phyloP scores from a whole-genome alignment of 2,113 vertebrate genomes.

The Malurus alboscapulatus region DNA sequence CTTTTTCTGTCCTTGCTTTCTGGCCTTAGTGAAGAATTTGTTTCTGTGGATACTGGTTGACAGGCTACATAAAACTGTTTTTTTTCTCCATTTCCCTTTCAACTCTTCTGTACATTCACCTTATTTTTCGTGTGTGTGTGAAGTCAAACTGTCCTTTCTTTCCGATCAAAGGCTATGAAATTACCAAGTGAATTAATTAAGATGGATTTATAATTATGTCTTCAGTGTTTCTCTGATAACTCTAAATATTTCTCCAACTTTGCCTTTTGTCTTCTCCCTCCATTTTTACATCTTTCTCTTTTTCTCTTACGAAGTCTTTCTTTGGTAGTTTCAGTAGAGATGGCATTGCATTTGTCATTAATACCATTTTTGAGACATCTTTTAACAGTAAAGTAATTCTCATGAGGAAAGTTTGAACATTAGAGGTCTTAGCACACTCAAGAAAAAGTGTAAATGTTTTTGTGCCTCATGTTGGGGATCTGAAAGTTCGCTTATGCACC shows the following conservation, averaged over 20 bases:
- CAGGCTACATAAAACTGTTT: background rate
- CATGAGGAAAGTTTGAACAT: background rate
- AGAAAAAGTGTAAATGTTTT: background rate
- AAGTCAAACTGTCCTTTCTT: constrained; percentile 15
- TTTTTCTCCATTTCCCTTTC: background rate
- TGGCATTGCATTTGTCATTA: background rate
- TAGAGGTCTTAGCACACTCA: background rate
- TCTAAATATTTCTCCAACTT: constrained; percentile 24
- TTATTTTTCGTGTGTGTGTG: background rate
- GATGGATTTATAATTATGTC: background rate
- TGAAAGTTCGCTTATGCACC: background rate
- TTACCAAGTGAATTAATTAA: constrained; percentile 13
- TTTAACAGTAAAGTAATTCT: background rate
- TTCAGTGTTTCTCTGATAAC: constrained; percentile 18
- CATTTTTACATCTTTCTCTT: background rate
- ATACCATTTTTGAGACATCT: background rate
- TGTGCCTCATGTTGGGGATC: background rate
- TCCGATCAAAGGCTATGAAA: background rate
- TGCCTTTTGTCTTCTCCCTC: background rate
- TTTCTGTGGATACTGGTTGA: background rate
- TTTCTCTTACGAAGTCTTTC: background rate
- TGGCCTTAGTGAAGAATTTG: background rate
- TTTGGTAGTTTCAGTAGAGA: constrained; percentile 9
- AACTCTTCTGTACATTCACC: background rate
- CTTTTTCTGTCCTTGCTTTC: background rate